Base-by-base conservation (phyloP, 2,113 vertebrate species). In the Bufo gargarizans region DNA sequence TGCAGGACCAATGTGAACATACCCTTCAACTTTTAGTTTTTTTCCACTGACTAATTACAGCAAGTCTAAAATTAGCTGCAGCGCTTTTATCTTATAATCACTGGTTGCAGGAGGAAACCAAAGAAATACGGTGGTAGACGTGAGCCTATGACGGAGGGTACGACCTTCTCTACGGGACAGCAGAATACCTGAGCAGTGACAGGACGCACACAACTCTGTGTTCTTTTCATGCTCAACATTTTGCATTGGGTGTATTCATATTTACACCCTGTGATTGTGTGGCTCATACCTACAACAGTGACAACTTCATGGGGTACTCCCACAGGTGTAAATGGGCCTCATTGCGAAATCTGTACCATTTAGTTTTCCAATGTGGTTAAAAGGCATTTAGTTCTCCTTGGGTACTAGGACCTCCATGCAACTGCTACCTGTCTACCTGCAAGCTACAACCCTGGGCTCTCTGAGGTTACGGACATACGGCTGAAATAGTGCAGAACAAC, bases 61-160 rank as follows among this genome's bases (percentile, higher is more conserved):
- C 11, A 12, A 82, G 8, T 69, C 56, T 67, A 19, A 47, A 53
- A 53, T 83, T 53, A 83, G 61, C 6, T 50, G 5, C 47, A 53
- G 6, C 53, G 13, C 61, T 83, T 83, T 83, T n/a, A 53, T 53
- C 81, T 83, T 16, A 22, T 83, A 83, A 83, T 83, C 12, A 50
- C 63, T 53, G 58, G 81, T 50, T 82, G 7, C 6, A 63, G 43
- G 5, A 77, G 47, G 47, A 47, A 19, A 17, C 4, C 4, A 13
- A 61, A 47, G 22, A 59, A 49, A 20, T 17, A 9, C 6, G 4
- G 13, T 12, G 69, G 69, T 72, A 72, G 16, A 72, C 6, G 12
- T 6, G 14, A 74, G 43, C 45, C 6, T 47, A 74, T 47, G 71
- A 19, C 16, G 45, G 45, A 8, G 5, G 10, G 58, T 65, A 12